These are phyloP conservation scores for Acomys russatus DNA, from an alignment of 2,797 vertebrate genomes.

Conservation along the genomic window DNA sequence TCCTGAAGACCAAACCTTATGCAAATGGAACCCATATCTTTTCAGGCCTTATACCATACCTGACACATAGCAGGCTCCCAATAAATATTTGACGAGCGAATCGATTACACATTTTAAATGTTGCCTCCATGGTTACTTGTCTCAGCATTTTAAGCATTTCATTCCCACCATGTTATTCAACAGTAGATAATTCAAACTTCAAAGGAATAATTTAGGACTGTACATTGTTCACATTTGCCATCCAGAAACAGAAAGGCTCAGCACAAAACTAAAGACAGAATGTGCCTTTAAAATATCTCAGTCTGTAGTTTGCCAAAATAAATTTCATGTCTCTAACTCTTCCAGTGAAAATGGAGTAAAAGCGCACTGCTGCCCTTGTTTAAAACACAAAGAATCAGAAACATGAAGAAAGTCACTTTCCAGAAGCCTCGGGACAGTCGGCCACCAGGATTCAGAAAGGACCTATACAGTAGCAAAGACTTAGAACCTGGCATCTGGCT, in stretches of 20 bases:
- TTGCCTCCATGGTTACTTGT: constrained; percentile 46
- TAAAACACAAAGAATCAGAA: not conserved
- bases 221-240: not conserved
- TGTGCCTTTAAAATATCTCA: not conserved
- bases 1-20: not conserved
- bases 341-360: not conserved
- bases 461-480: not conserved
- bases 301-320: not conserved
- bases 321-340: not conserved
- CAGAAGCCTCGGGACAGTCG: not conserved
- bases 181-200: constrained; percentile 41
- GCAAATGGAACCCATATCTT: not conserved
- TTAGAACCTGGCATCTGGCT: too few species aligned
- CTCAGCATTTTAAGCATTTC: constrained; percentile 56
- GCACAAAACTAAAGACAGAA: constrained; percentile 2
- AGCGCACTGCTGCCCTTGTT: rapidly evolving
- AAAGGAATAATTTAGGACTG: constrained; percentile 49
- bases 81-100: constrained; percentile 60
- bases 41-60: not conserved
- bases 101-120: constrained; percentile 60
- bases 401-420: not conserved
- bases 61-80: not conserved
- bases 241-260: constrained; percentile 12
- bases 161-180: not conserved
- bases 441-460: not conserved